Base-by-base conservation (phyloP, 2,797 vertebrate species). In the Salarias fasciatus region DNA sequence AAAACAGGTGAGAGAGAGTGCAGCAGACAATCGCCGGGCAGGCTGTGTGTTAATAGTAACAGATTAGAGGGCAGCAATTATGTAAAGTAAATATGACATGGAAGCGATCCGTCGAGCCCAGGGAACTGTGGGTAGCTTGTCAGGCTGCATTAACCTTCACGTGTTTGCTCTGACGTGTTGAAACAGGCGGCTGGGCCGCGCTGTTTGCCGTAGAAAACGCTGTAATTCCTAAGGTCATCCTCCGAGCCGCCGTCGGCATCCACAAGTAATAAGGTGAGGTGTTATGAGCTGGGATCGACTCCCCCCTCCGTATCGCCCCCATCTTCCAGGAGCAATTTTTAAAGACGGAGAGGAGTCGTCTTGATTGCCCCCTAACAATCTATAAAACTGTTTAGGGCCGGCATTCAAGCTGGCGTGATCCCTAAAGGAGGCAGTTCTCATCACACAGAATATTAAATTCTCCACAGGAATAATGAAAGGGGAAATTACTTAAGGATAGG, bases 111-210 rank as follows among this genome's bases (percentile, higher is more conserved):
- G 73, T 75, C 40, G 71, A 81, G 83, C 84, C 69, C 68, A 40
- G 86, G 89, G 88, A 84, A 74, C 80, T 81, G 76, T 65, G 84
- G 69, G 51, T 72, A 83, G 90, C 91, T 92, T 89, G 87, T 89
- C 89, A 81, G 85, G 88, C 88, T 86, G 87, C 86, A 89, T 92
- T 92, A 92, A 92, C 91, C 90, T 92, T 91, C 82, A 77, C 79
- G 11, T 89, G 89, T 92, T 92, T 91, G 90, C 86, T 85, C 76
- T 75, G 84, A 88, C 61, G 80, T 89, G 86, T 89, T 88, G 84
- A 77, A 89, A 90, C 85, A 80, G 79, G 69, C 71, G 15, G 70
- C 66, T 73, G 64, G 33, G 75, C 67, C 79, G 71, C 40, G 41
- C 56, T 72, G 82, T 75, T 85, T 78, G 78, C 85, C 69, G 66